phyloP scores from a whole-genome alignment of 2,797 vertebrate species.

The Lutjanus argentimaculatus region DNA sequence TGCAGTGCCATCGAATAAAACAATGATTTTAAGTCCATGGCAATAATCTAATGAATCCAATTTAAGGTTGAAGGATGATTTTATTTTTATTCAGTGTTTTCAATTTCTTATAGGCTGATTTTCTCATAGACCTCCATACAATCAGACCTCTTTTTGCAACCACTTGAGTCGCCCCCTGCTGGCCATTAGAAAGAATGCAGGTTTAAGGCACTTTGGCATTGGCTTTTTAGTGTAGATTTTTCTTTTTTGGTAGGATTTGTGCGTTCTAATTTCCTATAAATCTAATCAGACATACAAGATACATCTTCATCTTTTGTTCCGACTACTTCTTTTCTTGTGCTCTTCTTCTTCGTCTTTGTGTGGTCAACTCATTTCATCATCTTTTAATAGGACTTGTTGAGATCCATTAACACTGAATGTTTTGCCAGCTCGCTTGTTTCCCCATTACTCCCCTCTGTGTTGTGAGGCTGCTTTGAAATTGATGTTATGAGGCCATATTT shows the following conservation, averaged over 20 bases:
- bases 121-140: too few species aligned
- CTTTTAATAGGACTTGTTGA: neutral
- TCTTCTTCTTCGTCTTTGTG: neutral
- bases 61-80: too few species aligned
- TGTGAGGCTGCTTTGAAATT: constrained; percentile 9
- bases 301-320: neutral
- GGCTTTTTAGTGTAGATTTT: neutral
- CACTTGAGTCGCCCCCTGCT: too few species aligned
- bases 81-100: too few species aligned
- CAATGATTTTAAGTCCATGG: too few species aligned
- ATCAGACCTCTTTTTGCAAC: too few species aligned
- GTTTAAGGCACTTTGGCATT: too few species aligned
- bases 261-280: neutral
- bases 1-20: too few species aligned
- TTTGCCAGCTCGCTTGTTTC: neutral
- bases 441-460: neutral
- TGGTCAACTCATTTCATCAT: neutral
- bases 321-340: neutral
- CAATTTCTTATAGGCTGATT: too few species aligned
- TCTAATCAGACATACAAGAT: neutral
- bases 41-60: too few species aligned
- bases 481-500: constrained; percentile 21
- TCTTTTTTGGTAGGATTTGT: too few species aligned
- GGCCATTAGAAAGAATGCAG: too few species aligned
- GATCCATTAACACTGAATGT: constrained; percentile 11